Evolutionary conservation across 2,888 invertebrate genomes (phyloP).

Genomic region (Cantharis flavilabris): DNA sequence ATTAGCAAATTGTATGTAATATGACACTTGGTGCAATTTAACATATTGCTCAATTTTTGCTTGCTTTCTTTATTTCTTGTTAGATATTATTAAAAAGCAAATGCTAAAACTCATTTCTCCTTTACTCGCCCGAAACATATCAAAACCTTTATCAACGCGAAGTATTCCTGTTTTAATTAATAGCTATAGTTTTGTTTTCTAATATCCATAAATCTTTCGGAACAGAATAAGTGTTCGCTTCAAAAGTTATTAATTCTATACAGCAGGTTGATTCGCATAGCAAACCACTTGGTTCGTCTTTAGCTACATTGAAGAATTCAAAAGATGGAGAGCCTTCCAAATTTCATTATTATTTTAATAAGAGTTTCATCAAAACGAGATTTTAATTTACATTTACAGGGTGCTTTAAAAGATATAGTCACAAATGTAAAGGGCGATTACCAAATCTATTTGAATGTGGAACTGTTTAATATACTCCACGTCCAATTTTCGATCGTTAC

Average conservation of each 20-base stretch:
- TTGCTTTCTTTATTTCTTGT: neutral
- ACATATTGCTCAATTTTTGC: neutral
- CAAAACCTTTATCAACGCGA: neutral
- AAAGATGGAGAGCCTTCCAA: neutral
- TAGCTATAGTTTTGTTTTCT: neutral
- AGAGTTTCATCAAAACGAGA: neutral
- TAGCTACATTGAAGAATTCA: neutral
- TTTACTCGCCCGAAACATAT: neutral
- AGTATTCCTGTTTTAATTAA: neutral
- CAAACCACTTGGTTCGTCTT: neutral
- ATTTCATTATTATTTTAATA: neutral
- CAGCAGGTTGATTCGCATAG: neutral
- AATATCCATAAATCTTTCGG: neutral
- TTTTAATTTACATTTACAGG: neutral
- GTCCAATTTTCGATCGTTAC: neutral
- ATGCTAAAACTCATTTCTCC: neutral
- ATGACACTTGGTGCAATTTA: neutral
- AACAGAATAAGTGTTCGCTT: neutral
- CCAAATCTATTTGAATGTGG: no score
- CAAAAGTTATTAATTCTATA: neutral
- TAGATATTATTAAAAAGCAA: neutral
- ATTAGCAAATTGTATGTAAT: neutral
- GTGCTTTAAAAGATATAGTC: neutral
- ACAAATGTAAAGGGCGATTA: neutral
- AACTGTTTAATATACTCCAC: neutral